Base-by-base conservation (phyloP, 2,113 vertebrate species). In the Cavia aperea region DNA sequence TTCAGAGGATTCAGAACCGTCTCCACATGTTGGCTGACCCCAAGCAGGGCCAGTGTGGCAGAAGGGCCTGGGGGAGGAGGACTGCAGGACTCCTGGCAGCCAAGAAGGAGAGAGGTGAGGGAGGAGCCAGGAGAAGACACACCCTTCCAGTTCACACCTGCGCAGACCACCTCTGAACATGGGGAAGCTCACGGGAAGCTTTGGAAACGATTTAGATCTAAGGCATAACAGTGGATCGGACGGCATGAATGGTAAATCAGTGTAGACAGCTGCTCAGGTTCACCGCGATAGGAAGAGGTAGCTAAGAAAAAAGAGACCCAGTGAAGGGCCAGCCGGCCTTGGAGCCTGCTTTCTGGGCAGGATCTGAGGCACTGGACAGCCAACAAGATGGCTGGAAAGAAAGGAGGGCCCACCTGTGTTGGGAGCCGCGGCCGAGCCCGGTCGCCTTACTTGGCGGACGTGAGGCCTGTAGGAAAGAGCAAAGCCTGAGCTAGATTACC, bases 151-250 rank as follows among this genome's bases (percentile, higher is more conserved):
- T 21, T 10, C 68, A 39, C 68, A 15, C 68, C 68, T 39, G 36
- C 36, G n/a, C 16, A 2, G 36, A 39, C 65, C 4, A 21, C 68
- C 68, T n/a, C 36, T 39, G 65, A 70, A 12, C 68, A n/a, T 4
- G 9, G 2, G 9, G 2, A 7, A 21, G 68, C 68, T 10, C 39
- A 39, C 39, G 39, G 39, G 39, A 39, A 39, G 39, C 39, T n/a
- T 29, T 2, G 31, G 65, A 33, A 29, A 65, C 31, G 33, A 4
- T 70, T 70, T n/a, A 70, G 68, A 21, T 70, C 36, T 18, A 39
- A 70, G 10, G 6, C 36, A 1, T 39, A 1, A 39, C 12, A n/a
- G 68, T n/a, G 33, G 1, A 1, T 15, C 49, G 26, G 2, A 15
- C 8, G 54, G 2, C 3, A 2, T 46, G n/a, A 21, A n/a, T 36